A percentile compares a stretch with the other conserved stretches of the same genome.
phyloP scores from a whole-genome alignment of 92 coral and sea anemone species.

The Epizoanthus rinbou region DNA sequence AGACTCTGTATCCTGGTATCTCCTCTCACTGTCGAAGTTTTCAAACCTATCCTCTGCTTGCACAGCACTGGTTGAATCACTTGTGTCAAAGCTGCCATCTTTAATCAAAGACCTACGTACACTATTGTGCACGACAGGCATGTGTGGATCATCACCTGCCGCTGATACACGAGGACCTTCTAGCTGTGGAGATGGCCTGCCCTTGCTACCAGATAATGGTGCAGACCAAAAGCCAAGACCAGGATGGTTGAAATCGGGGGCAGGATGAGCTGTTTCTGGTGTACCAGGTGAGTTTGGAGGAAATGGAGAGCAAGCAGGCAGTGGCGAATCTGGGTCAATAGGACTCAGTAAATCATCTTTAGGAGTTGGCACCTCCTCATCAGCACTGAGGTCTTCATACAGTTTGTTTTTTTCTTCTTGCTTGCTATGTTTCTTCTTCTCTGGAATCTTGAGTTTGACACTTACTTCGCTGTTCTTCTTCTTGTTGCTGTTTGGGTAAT shows the following conservation, averaged over 20 bases:
- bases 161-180: background rate
- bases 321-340: constrained; percentile 11
- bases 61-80: background rate
- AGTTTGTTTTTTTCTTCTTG: background rate
- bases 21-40: background rate
- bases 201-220: constrained; percentile 24
- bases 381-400: constrained; percentile 34
- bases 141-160: background rate
- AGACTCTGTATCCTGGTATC: background rate
- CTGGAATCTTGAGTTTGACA: constrained; percentile 13
- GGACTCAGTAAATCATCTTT: constrained; percentile 25
- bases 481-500: background rate
- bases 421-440: background rate
- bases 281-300: constrained; percentile 68
- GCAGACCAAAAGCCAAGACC: constrained; percentile 58
- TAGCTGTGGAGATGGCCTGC: background rate
- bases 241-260: constrained; percentile 76
- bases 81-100: background rate
- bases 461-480: background rate
- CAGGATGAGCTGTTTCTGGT: constrained; percentile 86
- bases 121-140: no score
- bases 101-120: background rate
- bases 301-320: constrained; percentile 7
- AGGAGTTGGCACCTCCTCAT: constrained; percentile 9
- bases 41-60: background rate